Percentiles rank a stretch among this genome's conserved stretches.
These are phyloP conservation scores for Sylvicapra grimmia DNA, from an alignment of 2,113 vertebrate genomes.

Conservation along the genomic window DNA sequence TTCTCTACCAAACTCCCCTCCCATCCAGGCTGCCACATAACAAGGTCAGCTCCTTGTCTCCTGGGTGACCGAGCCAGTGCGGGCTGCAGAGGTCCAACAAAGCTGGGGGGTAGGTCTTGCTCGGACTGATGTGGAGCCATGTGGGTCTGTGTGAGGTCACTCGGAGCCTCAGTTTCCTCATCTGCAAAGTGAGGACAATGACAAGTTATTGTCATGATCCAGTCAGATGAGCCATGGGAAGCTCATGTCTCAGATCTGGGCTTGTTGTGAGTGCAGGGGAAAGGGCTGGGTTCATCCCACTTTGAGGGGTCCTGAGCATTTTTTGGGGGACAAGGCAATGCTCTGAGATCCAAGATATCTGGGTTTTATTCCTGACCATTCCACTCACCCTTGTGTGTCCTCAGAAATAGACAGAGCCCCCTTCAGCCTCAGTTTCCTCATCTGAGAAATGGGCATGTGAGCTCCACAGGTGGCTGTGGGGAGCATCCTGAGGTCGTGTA, in stretches of 20 bases:
- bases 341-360: neutral
- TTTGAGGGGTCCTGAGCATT: neutral
- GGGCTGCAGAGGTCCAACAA: accelerated
- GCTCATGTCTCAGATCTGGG: neutral
- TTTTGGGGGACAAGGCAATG: neutral
- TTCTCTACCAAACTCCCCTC: neutral
- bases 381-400: neutral
- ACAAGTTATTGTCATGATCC: too few relatives aligned
- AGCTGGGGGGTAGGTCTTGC: neutral
- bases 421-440: too few relatives aligned
- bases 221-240: neutral
- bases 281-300: neutral
- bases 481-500: accelerated
- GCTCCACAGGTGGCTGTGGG: neutral
- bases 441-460: neutral
- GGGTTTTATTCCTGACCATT: neutral
- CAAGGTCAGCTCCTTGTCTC: neutral
- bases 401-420: neutral
- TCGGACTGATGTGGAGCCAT: accelerated
- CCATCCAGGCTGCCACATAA: neutral
- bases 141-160: too few relatives aligned
- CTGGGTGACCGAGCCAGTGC: accelerated
- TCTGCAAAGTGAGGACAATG: neutral
- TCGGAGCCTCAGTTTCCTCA: neutral
- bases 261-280: neutral